Percentiles rank a stretch among this genome's conserved stretches.
Conservation (phyloP, 2,113 vertebrate species). For the Oceanodroma tethys region DNA sequence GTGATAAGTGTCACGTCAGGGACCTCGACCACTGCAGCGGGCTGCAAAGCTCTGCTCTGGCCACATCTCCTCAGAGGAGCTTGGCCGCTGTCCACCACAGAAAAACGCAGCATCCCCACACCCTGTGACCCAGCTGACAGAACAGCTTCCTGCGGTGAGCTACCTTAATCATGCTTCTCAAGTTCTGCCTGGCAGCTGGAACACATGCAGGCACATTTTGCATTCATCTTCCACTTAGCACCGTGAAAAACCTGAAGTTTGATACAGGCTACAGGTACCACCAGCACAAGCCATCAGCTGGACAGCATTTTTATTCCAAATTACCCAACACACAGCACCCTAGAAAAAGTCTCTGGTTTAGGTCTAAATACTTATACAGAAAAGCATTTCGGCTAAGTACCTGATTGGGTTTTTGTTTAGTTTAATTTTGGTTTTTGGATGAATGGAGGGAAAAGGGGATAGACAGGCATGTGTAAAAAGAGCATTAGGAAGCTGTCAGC, state of each 20-base stretch:
- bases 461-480: background rate
- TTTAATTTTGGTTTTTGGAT: background rate
- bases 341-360: background rate
- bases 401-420: background rate
- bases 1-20: background rate
- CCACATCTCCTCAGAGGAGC: background rate
- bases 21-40: rapidly evolving
- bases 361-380: background rate
- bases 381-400: background rate
- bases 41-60: background rate
- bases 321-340: background rate
- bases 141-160: background rate
- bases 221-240: background rate
- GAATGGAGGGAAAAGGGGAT: background rate
- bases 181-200: background rate
- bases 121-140: background rate
- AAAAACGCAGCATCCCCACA: background rate
- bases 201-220: background rate
- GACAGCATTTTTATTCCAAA: background rate
- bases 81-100: background rate
- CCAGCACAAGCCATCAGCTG: background rate
- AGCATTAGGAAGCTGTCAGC: background rate
- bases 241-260: background rate
- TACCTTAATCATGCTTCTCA: background rate
- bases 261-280: background rate